phyloP scores from a whole-genome alignment of 2,113 vertebrate genomes.

The Embiotoca jacksoni region DNA sequence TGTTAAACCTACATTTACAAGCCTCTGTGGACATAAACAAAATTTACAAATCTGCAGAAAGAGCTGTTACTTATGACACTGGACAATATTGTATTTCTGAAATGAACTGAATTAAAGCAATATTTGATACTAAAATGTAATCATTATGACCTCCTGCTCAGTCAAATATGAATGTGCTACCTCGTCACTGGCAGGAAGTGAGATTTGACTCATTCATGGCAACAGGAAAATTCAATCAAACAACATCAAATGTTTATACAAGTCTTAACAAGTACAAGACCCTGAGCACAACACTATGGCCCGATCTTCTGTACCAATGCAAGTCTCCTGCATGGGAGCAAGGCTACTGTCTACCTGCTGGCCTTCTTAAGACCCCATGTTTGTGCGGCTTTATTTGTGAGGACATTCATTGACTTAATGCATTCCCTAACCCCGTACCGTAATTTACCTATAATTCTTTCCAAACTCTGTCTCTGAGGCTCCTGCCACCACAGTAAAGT shows the following conservation, averaged over 20 bases:
- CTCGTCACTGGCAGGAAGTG: conserved; percentile 21
- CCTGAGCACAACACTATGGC: neutral
- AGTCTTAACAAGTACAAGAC: conserved; percentile 33
- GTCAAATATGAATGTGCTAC: conserved; percentile 6
- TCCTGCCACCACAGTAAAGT: neutral
- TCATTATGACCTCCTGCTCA: neutral
- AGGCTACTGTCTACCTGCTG: no score
- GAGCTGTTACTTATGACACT: no score
- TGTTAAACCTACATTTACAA: neutral
- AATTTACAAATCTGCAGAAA: neutral
- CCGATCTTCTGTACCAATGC: neutral
- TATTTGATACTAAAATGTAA: conserved; percentile 19
- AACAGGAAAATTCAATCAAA: conserved; percentile 62
- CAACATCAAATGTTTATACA: conserved; percentile 55
- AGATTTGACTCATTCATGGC: conserved; percentile 56
- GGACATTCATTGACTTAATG: no score
- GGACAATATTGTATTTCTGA: neutral
- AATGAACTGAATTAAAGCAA: neutral
- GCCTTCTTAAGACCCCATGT: neutral
- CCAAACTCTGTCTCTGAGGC: neutral
- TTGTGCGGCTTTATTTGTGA: neutral
- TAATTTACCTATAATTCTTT: conserved; percentile 6
- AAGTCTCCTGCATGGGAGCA: neutral
- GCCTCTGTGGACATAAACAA: neutral
- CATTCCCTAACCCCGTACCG: neutral